Conservation (phyloP, 2,113 vertebrate genomes). For the Phylloscopus trochiloides region DNA sequence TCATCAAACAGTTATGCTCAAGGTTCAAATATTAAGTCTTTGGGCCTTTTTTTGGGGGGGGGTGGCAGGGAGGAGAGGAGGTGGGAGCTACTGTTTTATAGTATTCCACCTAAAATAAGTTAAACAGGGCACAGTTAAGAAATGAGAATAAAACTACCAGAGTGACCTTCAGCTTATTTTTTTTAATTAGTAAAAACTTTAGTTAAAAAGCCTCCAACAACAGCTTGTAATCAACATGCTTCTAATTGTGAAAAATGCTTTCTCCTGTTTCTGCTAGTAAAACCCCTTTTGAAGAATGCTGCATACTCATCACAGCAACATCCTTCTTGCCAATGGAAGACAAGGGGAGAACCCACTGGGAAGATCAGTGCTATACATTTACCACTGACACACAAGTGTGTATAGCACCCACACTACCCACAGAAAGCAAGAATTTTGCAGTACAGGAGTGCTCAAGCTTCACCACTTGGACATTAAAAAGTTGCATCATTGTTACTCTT, state of each 20-base stretch:
- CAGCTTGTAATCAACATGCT: background rate
- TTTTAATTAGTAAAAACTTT: background rate
- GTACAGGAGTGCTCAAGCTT: background rate
- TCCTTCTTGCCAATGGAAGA: background rate
- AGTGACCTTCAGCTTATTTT: background rate
- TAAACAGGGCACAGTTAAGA: background rate
- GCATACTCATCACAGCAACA: background rate
- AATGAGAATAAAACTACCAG: background rate
- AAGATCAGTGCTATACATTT: background rate
- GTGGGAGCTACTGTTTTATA: background rate
- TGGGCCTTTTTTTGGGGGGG: background rate
- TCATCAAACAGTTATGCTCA: background rate
- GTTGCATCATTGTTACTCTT: background rate
- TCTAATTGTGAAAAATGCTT: background rate
- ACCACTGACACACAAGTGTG: accelerated
- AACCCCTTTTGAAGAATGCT: background rate
- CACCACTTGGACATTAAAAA: background rate
- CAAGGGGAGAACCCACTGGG: background rate
- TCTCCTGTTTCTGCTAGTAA: background rate
- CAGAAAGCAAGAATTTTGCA: background rate
- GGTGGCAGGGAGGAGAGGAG: background rate
- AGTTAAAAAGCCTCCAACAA: background rate
- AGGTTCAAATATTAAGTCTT: background rate
- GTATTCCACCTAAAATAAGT: background rate
- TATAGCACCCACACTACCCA: background rate